These are phyloP conservation scores for Babyrousa celebensis DNA, from an alignment of 2,797 vertebrate species.

Conservation along the genomic window DNA sequence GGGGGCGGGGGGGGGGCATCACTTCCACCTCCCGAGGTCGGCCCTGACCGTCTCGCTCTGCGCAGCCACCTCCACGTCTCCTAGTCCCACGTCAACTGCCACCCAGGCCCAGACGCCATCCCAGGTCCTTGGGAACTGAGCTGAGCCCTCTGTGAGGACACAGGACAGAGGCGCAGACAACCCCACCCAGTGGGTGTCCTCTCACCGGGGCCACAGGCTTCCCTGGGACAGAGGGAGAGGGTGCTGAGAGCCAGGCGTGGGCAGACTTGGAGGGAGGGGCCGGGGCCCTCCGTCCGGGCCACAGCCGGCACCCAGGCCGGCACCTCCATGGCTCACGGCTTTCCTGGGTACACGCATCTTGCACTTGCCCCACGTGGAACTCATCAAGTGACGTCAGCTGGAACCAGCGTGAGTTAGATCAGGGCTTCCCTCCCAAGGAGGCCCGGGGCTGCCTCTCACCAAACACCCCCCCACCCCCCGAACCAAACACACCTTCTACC, in stretches of 20 bases:
- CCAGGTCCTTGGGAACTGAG: background rate
- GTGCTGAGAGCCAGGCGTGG: background rate
- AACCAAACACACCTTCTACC: background rate
- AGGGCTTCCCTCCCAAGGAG: background rate
- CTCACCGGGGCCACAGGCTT: background rate
- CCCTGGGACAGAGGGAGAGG: background rate
- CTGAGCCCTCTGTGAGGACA: background rate
- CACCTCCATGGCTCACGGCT: rapidly evolving
- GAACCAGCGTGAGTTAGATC: background rate
- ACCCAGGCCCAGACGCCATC: background rate
- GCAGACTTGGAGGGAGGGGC: background rate
- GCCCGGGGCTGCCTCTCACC: too few relatives aligned
- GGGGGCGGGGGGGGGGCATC: background rate
- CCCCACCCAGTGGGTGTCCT: rapidly evolving
- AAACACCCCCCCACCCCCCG: background rate
- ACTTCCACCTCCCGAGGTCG: background rate
- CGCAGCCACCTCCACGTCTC: background rate
- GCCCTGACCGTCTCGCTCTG: background rate
- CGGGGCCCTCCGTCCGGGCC: rapidly evolving
- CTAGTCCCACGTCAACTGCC: rapidly evolving
- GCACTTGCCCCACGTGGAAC: background rate
- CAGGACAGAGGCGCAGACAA: background rate
- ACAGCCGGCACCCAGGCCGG: background rate
- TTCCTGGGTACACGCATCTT: background rate
- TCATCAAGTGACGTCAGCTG: background rate